Conservation (phyloP, 2,797 vertebrate species). For the Anolis apletophallus region DNA sequence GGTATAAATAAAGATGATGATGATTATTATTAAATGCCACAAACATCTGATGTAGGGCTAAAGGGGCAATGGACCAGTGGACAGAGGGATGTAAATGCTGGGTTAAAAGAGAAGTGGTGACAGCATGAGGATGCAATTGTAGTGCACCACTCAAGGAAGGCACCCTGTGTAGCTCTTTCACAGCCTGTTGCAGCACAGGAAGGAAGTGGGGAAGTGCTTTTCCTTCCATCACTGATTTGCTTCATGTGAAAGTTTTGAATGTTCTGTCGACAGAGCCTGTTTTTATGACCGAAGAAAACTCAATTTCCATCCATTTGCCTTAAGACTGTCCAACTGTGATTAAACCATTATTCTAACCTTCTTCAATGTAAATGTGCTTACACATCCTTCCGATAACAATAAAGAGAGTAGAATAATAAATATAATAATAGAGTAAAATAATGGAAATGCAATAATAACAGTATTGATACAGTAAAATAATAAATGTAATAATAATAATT, state of each 20-base stretch:
- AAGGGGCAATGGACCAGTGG: no score
- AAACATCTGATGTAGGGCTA: neutral
- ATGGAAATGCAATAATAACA: no score
- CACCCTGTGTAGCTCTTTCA: neutral
- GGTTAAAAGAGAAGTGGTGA: fast-evolving
- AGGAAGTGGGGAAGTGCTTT: neutral
- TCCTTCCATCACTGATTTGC: neutral
- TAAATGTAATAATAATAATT: no score
- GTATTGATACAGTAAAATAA: no score
- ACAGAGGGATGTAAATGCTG: neutral
- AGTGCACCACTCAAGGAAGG: neutral
- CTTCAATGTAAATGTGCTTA: no score
- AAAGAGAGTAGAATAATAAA: no score
- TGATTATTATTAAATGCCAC: neutral
- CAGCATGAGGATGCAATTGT: neutral
- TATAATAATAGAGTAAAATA: no score
- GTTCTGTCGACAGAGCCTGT: neutral
- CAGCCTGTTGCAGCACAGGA: constrained; percentile 6
- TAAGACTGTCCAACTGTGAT: no score
- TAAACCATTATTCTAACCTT: no score
- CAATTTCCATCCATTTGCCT: neutral
- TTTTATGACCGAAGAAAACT: neutral
- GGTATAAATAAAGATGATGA: no score
- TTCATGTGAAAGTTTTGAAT: no score
- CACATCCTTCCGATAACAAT: no score